Evolutionary conservation across 2,113 vertebrate genomes (phyloP).

Genomic region (Onychostruthus taczanowskii): DNA sequence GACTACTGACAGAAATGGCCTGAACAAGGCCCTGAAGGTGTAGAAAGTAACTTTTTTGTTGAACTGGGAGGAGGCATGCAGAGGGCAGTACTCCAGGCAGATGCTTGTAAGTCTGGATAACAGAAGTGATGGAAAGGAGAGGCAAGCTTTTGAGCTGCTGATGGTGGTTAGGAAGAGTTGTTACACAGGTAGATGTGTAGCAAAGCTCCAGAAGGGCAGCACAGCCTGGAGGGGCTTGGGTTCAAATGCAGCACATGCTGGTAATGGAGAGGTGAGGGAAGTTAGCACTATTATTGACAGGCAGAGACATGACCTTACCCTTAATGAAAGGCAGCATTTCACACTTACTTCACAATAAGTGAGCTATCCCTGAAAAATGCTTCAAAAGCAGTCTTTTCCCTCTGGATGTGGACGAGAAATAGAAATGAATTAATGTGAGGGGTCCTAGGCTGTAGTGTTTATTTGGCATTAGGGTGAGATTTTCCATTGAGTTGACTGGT

Average conservation of each 20-base stretch:
- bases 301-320: neutral
- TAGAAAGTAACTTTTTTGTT: neutral
- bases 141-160: neutral
- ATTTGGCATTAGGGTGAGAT: neutral
- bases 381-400: neutral
- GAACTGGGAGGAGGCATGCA: neutral
- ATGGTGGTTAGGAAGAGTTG: neutral
- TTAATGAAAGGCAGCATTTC: neutral
- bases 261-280: neutral
- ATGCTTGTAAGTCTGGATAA: neutral
- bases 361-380: neutral
- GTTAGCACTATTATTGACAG: neutral
- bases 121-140: neutral
- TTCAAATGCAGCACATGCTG: neutral
- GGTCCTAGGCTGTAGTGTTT: neutral
- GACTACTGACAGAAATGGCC: neutral
- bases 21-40: neutral
- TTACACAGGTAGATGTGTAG: rapidly evolving
- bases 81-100: neutral
- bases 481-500: neutral
- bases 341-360: neutral
- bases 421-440: neutral
- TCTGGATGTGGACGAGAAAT: neutral
- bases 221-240: neutral
- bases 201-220: neutral